Conservation (phyloP, 2,797 vertebrate species). For the Smutsia temminckii region DNA sequence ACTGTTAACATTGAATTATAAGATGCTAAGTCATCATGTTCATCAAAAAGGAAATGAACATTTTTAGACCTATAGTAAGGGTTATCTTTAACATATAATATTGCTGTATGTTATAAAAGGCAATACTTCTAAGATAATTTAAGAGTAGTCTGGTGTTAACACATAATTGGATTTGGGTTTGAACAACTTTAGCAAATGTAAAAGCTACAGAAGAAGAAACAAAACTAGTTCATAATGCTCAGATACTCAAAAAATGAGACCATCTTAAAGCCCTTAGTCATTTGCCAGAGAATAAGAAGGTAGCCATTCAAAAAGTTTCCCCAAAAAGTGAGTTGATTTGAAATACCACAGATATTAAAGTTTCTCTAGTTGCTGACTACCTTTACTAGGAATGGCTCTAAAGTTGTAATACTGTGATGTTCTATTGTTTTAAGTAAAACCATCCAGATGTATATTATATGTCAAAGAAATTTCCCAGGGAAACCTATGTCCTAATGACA, state of each 20-base stretch:
- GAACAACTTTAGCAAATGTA: not conserved
- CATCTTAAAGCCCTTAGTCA: not conserved
- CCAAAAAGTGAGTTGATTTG: slow-evolving; percentile 21
- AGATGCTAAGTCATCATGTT: slow-evolving; percentile 18
- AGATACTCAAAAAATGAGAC: not conserved
- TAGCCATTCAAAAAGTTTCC: not conserved
- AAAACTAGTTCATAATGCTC: not conserved
- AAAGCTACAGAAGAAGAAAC: slow-evolving; percentile 1
- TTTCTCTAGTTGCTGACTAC: slow-evolving; percentile 2
- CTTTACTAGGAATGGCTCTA: not conserved
- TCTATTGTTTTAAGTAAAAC: slow-evolving; percentile 42
- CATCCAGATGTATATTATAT: not conserved
- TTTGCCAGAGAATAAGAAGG: not conserved
- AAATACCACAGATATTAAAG: slow-evolving; percentile 36
- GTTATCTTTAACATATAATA: not conserved
- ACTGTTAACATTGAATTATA: not conserved
- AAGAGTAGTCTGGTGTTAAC: not conserved
- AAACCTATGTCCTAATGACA: not conserved
- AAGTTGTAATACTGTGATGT: not conserved
- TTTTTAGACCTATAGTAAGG: not conserved
- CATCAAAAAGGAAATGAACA: slow-evolving; percentile 27
- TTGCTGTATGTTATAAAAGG: not conserved
- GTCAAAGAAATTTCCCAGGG: not conserved
- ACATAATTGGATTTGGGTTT: not conserved
- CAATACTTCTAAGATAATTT: slow-evolving; percentile 10